Conservation (phyloP, 2,888 invertebrate species). For the Nephrotoma appendiculata region DNA sequence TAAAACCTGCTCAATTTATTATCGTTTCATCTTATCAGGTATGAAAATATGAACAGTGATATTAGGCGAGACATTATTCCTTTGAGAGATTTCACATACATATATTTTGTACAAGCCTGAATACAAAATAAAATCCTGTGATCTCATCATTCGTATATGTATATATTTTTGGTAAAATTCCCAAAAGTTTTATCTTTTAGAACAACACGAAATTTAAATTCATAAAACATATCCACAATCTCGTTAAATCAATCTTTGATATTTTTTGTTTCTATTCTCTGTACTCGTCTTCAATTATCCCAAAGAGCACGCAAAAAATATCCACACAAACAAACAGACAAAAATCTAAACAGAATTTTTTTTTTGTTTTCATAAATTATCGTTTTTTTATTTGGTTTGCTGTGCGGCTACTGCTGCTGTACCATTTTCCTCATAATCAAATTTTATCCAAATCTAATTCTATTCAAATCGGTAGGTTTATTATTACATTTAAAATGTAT, state of each 20-base stretch:
- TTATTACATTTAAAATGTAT: not conserved
- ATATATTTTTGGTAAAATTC: no score
- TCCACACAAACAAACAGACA: not conserved
- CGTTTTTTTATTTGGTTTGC: not conserved
- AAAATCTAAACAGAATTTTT: not conserved
- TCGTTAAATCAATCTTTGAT: not conserved
- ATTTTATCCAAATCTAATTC: not conserved
- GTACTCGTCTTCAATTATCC: not conserved
- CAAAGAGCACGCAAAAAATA: not conserved
- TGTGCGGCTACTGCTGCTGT: not conserved
- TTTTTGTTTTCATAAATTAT: not conserved
- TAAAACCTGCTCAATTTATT: not conserved
- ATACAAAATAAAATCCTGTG: not conserved
- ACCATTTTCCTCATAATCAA: not conserved
- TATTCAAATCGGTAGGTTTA: not conserved
- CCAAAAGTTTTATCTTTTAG: not conserved
- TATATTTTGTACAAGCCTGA: not conserved
- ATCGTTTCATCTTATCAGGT: not conserved
- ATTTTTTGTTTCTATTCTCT: not conserved
- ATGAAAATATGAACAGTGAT: not conserved
- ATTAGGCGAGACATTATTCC: not conserved
- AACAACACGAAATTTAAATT: not conserved
- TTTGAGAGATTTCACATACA: not conserved
- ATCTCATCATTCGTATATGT: not conserved
- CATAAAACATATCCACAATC: not conserved